Percentiles rank a stretch among this genome's conserved stretches.
These are phyloP conservation scores for Psylliodes chrysocephalus DNA, from an alignment of 2,888 invertebrate species.

Conservation along the genomic window DNA sequence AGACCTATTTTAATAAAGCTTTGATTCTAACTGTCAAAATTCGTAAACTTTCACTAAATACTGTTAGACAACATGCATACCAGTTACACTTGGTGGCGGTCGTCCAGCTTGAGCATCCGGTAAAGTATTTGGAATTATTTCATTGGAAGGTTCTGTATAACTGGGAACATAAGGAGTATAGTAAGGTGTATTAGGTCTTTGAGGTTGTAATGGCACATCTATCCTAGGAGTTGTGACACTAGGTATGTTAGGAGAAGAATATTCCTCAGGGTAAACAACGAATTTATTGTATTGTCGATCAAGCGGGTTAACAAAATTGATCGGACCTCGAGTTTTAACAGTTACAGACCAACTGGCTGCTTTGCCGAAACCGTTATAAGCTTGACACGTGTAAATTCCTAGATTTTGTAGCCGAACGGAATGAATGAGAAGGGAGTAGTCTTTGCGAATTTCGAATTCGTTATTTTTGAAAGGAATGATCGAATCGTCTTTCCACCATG, in stretches of 20 bases:
- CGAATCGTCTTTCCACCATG: conserved; percentile 84
- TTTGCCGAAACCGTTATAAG: conserved; percentile 80
- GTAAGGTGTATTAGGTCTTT: conserved; percentile 44
- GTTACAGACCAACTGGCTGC: conserved; percentile 82
- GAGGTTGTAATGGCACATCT: conserved; percentile 41
- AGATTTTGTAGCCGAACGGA: conserved; percentile 77
- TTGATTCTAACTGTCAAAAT: neutral
- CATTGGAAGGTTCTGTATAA: conserved; percentile 48
- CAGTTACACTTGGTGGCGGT: conserved; percentile 40
- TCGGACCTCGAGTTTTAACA: conserved; percentile 78
- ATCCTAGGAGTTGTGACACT: conserved; percentile 48
- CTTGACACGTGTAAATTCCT: conserved; percentile 90
- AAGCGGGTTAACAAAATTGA: conserved; percentile 68
- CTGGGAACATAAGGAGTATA: conserved; percentile 50
- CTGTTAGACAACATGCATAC: conserved; percentile 38
- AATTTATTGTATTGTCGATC: conserved; percentile 72
- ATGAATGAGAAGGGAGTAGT: conserved; percentile 79
- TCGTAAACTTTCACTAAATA: conserved; percentile 4
- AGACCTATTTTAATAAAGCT: too few relatives aligned
- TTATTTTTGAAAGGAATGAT: conserved; percentile 79
- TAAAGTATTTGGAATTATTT: conserved; percentile 43
- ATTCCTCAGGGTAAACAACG: conserved; percentile 67
- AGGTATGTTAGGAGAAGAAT: conserved; percentile 57
- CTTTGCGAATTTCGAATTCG: conserved; percentile 77
- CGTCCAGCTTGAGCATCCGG: conserved; percentile 36